Evolutionary conservation across 2,113 vertebrate species (phyloP), one percentile per base, ranked within the genome.

Genomic region (Irena cyanogastra): DNA sequence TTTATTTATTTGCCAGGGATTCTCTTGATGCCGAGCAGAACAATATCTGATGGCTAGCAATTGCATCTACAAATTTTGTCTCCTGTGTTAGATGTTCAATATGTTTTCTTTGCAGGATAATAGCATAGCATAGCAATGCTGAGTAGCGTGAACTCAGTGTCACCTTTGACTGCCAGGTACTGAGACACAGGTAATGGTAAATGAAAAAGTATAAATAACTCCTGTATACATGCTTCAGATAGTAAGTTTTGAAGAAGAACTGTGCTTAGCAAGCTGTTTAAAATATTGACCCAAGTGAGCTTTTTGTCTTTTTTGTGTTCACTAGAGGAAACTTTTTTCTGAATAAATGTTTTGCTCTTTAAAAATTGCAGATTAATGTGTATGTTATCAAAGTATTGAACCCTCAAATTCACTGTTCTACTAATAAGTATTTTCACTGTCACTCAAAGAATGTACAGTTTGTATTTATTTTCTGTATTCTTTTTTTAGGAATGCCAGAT

Each of bases 401-500:
- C 18, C 4, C 4, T 74, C 22, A 44, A 41, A 44, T 75, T 60
- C 12, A 6, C 28, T 72, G 3, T 86, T 83, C 44, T 42, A 8
- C 35, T 44, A 15, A 70, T 72, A 87, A 82, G 44, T 76, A 60
- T 44, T 17, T 77, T 37, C 20, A 42, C 19, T 81, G 47, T 68
- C 69, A 53, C 35, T 68, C 76, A 45, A 69, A 56, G 49, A 76
- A 63, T 66, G 6, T 59, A 64, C 27, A 54, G 10, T 87, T 53
- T 74, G 22, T 65, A 70, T 70, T 95, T 90, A n/a, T 68, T 85
- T 64, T 91, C 56, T 97, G 20, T 97, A 15, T 95, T 97, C 45
- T 70, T 87, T 78, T 95, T 95, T 89, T 91, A 99, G 99, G 98
- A 97, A 98, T 99, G 98, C 98, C 99, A 57, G 99, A 99, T 97